Percentiles rank a stretch among this genome's conserved stretches.
These are phyloP conservation scores for Oncorhynchus gorbuscha DNA, from an alignment of 2,113 vertebrate species.

Conservation along the genomic window DNA sequence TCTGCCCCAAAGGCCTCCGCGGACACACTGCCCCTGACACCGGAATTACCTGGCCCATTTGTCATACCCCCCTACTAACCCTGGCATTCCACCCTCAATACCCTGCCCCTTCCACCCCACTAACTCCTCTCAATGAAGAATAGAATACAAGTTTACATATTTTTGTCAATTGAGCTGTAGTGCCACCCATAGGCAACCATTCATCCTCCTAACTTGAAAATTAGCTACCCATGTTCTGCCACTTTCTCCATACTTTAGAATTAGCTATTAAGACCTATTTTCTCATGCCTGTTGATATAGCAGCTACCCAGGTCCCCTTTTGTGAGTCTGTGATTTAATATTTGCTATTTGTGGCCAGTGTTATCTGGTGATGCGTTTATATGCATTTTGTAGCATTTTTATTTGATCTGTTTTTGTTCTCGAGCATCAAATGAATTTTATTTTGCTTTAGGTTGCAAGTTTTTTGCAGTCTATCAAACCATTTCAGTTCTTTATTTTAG, in stretches of 20 bases:
- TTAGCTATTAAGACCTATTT: not conserved
- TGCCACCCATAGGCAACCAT: slow-evolving; percentile 53
- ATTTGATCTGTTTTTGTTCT: not conserved
- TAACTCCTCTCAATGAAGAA: slow-evolving; percentile 72
- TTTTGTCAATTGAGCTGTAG: slow-evolving; percentile 62
- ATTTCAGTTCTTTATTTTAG: slow-evolving; percentile 43
- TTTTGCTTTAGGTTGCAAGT: not conserved
- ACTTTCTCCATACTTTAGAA: slow-evolving; percentile 14
- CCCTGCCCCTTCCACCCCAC: slow-evolving; percentile 1
- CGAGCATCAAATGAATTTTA: not conserved
- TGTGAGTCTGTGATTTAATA: slow-evolving; percentile 24
- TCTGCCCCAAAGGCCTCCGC: slow-evolving; percentile 84
- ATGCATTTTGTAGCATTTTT: slow-evolving; percentile 25
- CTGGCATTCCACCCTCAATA: slow-evolving; percentile 32
- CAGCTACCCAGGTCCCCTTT: slow-evolving; percentile 29
- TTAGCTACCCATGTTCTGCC: slow-evolving; percentile 30
- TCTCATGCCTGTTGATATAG: slow-evolving; percentile 27
- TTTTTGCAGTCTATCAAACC: not conserved
- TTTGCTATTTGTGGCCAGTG: slow-evolving; percentile 1
- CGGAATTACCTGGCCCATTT: slow-evolving; percentile 29
- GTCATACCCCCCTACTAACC: slow-evolving; percentile 39
- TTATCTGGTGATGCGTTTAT: slow-evolving; percentile 13
- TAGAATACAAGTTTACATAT: slow-evolving; percentile 76
- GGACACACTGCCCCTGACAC: slow-evolving; percentile 74
- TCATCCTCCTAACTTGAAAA: slow-evolving; percentile 54